phyloP scores from a whole-genome alignment of 2,888 invertebrate genomes.

The Axea sp. region DNA sequence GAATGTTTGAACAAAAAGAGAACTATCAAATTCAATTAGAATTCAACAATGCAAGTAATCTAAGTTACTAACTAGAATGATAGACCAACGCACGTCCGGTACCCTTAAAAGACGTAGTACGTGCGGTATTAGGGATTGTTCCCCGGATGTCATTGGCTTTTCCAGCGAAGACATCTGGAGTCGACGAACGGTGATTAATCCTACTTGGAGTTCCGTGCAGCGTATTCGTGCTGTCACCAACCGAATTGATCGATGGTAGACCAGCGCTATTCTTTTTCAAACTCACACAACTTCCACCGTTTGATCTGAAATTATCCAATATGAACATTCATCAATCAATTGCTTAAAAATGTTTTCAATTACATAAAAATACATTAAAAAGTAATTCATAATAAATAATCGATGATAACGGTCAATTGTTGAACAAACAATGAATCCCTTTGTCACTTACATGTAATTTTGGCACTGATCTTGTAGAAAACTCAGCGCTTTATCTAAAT shows the following conservation, averaged over 20 bases:
- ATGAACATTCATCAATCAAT: background rate
- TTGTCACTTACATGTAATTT: constrained; percentile 82
- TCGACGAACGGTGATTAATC: constrained; percentile 66
- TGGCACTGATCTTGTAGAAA: constrained; percentile 83
- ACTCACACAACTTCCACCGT: constrained; percentile 80
- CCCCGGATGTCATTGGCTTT: constrained; percentile 68
- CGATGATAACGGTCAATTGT: no score
- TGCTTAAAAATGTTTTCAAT: no score
- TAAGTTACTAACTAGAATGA: constrained; percentile 65
- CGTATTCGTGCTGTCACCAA: constrained; percentile 60
- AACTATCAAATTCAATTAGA: background rate
- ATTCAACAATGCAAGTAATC: constrained; percentile 15
- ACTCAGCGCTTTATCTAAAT: constrained; percentile 82
- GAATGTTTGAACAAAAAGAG: no score
- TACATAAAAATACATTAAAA: no score
- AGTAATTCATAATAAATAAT: no score
- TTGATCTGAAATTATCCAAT: constrained; percentile 78
- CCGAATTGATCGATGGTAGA: constrained; percentile 66
- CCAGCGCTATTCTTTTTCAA: constrained; percentile 64
- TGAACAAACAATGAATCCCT: no score
- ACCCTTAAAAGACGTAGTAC: constrained; percentile 66
- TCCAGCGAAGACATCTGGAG: constrained; percentile 66
- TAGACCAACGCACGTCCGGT: constrained; percentile 67
- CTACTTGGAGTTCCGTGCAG: constrained; percentile 63
- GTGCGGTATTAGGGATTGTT: constrained; percentile 65